phyloP scores from a whole-genome alignment of 2,888 invertebrate genomes.

The Crossocerus cetratus region DNA sequence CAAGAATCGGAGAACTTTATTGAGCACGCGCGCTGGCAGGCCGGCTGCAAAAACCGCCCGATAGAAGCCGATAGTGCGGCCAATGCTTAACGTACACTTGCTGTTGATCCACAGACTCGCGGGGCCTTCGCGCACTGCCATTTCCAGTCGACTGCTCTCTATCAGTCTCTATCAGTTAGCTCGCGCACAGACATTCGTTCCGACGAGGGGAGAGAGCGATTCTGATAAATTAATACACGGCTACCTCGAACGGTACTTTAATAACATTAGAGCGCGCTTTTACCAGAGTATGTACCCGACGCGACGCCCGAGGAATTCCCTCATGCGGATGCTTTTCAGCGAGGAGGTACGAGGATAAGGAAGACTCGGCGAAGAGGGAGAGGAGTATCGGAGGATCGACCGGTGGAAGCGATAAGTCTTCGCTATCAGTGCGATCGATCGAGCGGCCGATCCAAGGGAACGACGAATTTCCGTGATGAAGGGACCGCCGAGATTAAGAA shows the following conservation, averaged over 20 bases:
- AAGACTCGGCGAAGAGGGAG: not conserved
- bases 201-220: not conserved
- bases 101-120: too few relatives aligned
- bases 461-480: slow-evolving; percentile 55
- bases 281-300: too few relatives aligned
- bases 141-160: too few relatives aligned
- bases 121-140: too few relatives aligned
- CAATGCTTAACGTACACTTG: too few relatives aligned
- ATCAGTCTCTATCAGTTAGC: too few relatives aligned
- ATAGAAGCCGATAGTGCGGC: not conserved
- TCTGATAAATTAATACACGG: not conserved
- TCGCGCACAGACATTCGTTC: too few relatives aligned
- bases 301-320: too few relatives aligned
- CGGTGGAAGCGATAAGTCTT: slow-evolving; percentile 29
- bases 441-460: slow-evolving; percentile 23
- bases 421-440: slow-evolving; percentile 47
- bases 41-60: not conserved
- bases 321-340: not conserved
- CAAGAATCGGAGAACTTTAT: slow-evolving; percentile 2
- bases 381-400: slow-evolving; percentile 1
- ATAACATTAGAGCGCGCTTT: not conserved
- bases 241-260: slow-evolving; percentile 2
- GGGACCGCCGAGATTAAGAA: slow-evolving; percentile 41
- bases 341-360: too few relatives aligned
- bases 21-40: not conserved